Evolutionary conservation across 2,888 invertebrate genomes (phyloP), one percentile per base, ranked within the genome.

Genomic region (Campopleginae sp.): DNA sequence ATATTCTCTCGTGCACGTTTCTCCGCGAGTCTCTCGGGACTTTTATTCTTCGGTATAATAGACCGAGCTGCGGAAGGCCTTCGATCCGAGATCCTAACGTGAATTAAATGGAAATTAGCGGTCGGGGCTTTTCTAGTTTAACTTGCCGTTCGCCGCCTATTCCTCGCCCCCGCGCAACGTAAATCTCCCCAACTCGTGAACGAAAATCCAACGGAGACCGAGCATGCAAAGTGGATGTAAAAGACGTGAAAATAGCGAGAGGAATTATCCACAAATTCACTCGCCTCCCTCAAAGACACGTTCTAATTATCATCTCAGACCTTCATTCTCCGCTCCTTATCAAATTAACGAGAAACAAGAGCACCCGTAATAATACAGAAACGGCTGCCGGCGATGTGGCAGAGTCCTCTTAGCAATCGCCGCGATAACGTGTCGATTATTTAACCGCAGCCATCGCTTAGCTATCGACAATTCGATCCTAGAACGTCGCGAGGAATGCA

Each of bases 81-180:
- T 46, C 42, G 19, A 42, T 65, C 27, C 38, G 51, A 65, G 65
- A 31, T 77, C 79, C 68, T 72, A 76, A 80, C 72, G 81, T 65
- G 86, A 86, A 84, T 86, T 83, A 82, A 86, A 85, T 85, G 85
- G 83, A 81, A 86, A 86, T 85, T 85, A 85, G 82, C 76, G 76
- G 48, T 63, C 58, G 66, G 79, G 48, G 65, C 68, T 71, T 78
- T 75, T 48, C 48, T 31, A 23, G 19, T 48, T 58, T 48, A 68
- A 75, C 46, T 66, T 54, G n/a, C 38, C 8, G 19, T 17, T 68
- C 23, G 44, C 7, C 6, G 63, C 66, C 71, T 82, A 17, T 75
- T 46, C 14, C 33, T 44, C 48, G 42, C 48, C 46, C 54, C 81
- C 63, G 31, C 42, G 7, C 38, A 2, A 33, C 12, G 27, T 58